Evolutionary conservation across 2,113 vertebrate genomes (phyloP).

Genomic region (Colossoma macropomum): DNA sequence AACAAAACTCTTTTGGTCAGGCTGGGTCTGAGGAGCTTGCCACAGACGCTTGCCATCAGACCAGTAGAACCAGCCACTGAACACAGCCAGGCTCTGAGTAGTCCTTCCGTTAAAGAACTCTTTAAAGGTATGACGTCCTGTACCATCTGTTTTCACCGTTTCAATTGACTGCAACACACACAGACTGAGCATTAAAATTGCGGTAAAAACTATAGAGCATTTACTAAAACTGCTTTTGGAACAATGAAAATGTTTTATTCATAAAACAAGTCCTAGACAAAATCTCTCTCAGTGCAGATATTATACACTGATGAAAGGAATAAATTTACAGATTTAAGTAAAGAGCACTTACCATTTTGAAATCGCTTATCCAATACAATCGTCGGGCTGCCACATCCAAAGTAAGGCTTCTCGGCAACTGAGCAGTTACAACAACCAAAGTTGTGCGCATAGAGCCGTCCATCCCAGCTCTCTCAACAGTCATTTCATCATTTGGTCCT

Average conservation of each 20-base stretch:
- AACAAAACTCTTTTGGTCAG: constrained; percentile 66
- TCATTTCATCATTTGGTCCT: constrained; percentile 69
- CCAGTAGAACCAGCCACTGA: constrained; percentile 85
- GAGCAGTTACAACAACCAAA: constrained; percentile 77
- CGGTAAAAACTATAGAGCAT: background rate
- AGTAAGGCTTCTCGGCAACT: constrained; percentile 80
- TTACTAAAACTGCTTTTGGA: no score
- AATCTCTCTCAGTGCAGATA: background rate
- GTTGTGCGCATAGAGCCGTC: constrained; percentile 81
- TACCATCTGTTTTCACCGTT: constrained; percentile 81
- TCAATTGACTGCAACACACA: constrained; percentile 82
- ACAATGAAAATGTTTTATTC: no score
- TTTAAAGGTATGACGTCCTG: constrained; percentile 76
- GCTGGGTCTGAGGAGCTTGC: constrained; percentile 64
- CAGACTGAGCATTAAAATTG: no score
- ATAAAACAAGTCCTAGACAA: no score
- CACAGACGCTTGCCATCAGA: constrained; percentile 76
- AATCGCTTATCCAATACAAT: constrained; percentile 89
- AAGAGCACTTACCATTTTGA: constrained; percentile 78
- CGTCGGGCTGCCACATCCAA: constrained; percentile 80
- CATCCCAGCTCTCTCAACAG: constrained; percentile 86
- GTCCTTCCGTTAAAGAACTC: constrained; percentile 72
- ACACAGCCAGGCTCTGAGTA: constrained; percentile 74
- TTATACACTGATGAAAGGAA: background rate
- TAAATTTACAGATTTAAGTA: background rate